These are phyloP conservation scores for Crotalus viridis DNA, from an alignment of 2,113 vertebrate species.

Conservation along the genomic window DNA sequence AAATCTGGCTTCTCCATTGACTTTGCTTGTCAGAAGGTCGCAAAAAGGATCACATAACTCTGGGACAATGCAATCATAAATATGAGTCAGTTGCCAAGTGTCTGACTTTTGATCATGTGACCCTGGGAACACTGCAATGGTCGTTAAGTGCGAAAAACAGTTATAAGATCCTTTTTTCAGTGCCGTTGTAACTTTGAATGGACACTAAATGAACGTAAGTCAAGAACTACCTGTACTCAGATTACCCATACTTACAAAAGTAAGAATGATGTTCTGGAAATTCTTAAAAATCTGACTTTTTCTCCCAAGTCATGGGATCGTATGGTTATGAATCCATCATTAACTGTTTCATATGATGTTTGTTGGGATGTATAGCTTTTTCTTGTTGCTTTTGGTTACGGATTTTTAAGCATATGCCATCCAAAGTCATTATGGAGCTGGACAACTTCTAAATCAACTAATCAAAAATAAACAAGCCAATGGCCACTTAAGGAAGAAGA, in stretches of 20 bases:
- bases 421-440: not conserved
- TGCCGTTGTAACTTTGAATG: too few species aligned
- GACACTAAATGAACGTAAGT: too few species aligned
- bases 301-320: not conserved
- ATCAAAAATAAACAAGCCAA: not conserved
- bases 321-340: not conserved
- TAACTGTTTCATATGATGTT: not conserved
- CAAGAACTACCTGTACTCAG: not conserved
- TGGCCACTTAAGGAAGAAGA: not conserved
- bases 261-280: not conserved
- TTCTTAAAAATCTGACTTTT: not conserved
- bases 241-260: not conserved
- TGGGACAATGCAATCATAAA: too few species aligned
- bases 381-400: not conserved
- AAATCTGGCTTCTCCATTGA: too few species aligned
- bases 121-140: too few species aligned
- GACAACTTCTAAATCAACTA: not conserved
- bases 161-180: too few species aligned
- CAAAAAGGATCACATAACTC: too few species aligned
- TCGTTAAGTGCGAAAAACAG: too few species aligned
- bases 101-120: too few species aligned
- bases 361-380: not conserved
- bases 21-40: too few species aligned
- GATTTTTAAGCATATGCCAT: not conserved
- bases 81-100: too few species aligned